A percentile compares a stretch with the other conserved stretches of the same genome.
phyloP scores from a whole-genome alignment of 2,888 invertebrate species.

The Mythimna pallens region DNA sequence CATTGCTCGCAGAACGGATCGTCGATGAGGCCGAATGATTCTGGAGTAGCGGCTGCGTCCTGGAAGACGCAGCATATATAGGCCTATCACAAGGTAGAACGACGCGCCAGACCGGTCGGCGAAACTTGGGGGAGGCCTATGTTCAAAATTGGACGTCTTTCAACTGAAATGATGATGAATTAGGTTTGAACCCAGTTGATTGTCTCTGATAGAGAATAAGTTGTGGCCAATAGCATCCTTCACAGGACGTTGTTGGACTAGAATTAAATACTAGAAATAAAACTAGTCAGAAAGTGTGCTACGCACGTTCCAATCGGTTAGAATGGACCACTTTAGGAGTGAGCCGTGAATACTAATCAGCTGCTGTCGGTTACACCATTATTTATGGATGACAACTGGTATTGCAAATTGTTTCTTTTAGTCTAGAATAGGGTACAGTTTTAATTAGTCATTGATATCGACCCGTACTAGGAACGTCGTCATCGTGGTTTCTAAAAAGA shows the following conservation, averaged over 20 bases:
- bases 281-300: constrained; percentile 37
- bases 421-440: constrained; percentile 22
- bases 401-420: constrained; percentile 39
- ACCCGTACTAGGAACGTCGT: no score
- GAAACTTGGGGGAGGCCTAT: no score
- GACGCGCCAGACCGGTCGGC: no score
- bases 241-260: constrained; percentile 17
- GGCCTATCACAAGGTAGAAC: no score
- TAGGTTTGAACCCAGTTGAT: neutral
- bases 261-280: constrained; percentile 41
- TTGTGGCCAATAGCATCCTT: neutral
- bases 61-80: no score
- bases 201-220: neutral
- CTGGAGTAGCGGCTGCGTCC: no score
- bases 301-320: constrained; percentile 52
- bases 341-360: constrained; percentile 58
- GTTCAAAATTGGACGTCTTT: no score
- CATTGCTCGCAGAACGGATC: no score
- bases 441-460: constrained; percentile 12
- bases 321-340: constrained; percentile 49
- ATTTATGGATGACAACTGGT: constrained; percentile 46
- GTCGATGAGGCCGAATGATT: no score
- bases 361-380: constrained; percentile 43
- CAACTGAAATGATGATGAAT: no score
- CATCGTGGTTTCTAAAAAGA: no score